phyloP scores from a whole-genome alignment of 2,888 invertebrate genomes.

The Cyaniris semiargus region DNA sequence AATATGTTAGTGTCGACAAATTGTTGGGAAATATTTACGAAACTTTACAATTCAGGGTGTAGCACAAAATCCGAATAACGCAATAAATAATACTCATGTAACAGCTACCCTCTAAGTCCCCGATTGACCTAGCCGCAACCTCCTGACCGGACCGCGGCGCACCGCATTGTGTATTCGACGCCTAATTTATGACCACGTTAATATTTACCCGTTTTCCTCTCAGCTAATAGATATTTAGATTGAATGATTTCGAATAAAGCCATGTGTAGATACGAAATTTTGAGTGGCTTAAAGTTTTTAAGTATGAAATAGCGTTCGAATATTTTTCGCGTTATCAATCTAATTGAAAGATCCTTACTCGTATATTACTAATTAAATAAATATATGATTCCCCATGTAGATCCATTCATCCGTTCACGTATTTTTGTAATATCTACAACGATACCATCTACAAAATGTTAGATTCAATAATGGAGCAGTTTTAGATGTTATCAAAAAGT shows the following conservation, averaged over 20 bases:
- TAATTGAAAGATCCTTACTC: too few species aligned
- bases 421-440: not conserved
- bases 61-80: slow-evolving; percentile 34
- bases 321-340: too few species aligned
- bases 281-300: too few species aligned
- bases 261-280: not conserved
- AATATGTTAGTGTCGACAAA: slow-evolving; percentile 19
- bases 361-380: too few species aligned
- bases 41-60: slow-evolving; percentile 23
- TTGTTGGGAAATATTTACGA: slow-evolving; percentile 5
- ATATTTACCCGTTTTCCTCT: slow-evolving; percentile 37
- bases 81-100: slow-evolving; percentile 40
- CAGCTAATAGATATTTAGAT: slow-evolving; percentile 30
- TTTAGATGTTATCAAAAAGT: slow-evolving; percentile 14
- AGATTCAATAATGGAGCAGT: slow-evolving; percentile 7
- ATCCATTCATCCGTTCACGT: not conserved
- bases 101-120: slow-evolving; percentile 37
- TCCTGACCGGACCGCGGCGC: slow-evolving; percentile 37
- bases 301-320: too few species aligned
- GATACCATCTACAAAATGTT: not conserved
- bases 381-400: too few species aligned
- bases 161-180: slow-evolving; percentile 42
- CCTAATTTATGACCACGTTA: slow-evolving; percentile 44
- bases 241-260: slow-evolving; percentile 14
- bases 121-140: slow-evolving; percentile 41